Base-by-base conservation (phyloP, 1,140 invertebrate genomes). In the Eueides isabella region DNA sequence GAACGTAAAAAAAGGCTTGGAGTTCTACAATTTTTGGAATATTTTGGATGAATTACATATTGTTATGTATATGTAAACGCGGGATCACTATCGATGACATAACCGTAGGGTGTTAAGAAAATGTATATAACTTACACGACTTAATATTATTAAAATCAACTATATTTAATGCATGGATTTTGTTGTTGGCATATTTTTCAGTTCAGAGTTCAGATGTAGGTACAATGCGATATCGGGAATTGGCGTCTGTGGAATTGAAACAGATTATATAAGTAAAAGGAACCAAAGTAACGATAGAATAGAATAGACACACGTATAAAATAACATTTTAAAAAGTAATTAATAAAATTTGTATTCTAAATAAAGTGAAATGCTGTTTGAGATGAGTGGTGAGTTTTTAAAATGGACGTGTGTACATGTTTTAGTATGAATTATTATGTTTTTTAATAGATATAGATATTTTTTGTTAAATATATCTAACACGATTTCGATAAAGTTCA, bases 51-150 rank as follows among this genome's bases (percentile, higher is more conserved):
- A 19, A 19, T 48, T 19, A 19, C 41, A 48, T 48, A 19, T 48
- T 48, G 7, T 71, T 79, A 76, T 79, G 69, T 75, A 81, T 76
- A 81, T 76, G 82, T 71, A 89, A 88, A 86, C 85, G 81, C 85
- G 89, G 89, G 90, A 91, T 86, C 88, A 90, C 78, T 84, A 75
- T 85, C 74, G 66, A 84, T 82, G 84, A 84, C 84, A 87, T 85
- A 83, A 88, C 84, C 77, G 76, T 91, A 91, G 81, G 79, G 82
- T 74, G 75, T 86, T 88, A 88, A 86, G 83, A 86, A 55, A 83
- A 84, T 83, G 84, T 88, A 86, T 55, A 85, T 87, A 87, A 85
- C 75, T 78, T 86, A 85, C 85, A 80, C 80, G 80, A 85, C 82
- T 82, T 84, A 85, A 81, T 87, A 85, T 80, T 84, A 77, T 84